Evolutionary conservation across 2,888 invertebrate species (phyloP), one percentile per base, ranked within the genome.

Genomic region (Lithosia quadra): DNA sequence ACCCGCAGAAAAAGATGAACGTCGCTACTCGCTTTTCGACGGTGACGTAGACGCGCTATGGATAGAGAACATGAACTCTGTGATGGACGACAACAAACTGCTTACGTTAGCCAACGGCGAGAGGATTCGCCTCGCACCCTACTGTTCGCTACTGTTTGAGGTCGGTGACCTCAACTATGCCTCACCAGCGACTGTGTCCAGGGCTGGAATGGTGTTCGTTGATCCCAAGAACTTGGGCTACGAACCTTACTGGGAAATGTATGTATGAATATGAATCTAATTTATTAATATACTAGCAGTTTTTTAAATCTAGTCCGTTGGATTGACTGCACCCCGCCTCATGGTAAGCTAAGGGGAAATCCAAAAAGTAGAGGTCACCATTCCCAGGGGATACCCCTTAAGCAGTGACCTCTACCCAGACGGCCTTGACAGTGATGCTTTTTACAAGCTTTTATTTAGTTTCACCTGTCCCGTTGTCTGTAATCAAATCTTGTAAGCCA

Each of bases 1-100:
- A 84, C 97, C 97, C 0, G 92, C 96, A 5, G 97, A 97, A 22
- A 96, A 95, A 82, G 95, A 96, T 75, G 98, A 98, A 87, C 96
- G 96, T 66, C 96, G 97, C 71, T 98, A 98, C 88, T 98, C 98
- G 61, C 94, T 99, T 61, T 99, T 98, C 91, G 99, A 99, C 87
- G 99, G 99, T 3, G 98, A 99, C 87, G 98, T 99, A 3, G 99
- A 99, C 93, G 98, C 99, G 0, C 95, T 98, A 56, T 99, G 99
- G 99, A 98, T 99, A 76, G 99, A 99, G 92, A 99, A 99, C 92
- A 99, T 99, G 98, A 99, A 99, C 93, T 98, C 98, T 0, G 98
- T 99, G 2, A 99, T 99, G 99, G 99, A 99, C 86, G 99, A 99
- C 90, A 99, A 99, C 88, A 97, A 97, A 86, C 93, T 99, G 57